These are phyloP conservation scores for Hystrix cristata DNA, from an alignment of 2,113 vertebrate species.

Conservation along the genomic window DNA sequence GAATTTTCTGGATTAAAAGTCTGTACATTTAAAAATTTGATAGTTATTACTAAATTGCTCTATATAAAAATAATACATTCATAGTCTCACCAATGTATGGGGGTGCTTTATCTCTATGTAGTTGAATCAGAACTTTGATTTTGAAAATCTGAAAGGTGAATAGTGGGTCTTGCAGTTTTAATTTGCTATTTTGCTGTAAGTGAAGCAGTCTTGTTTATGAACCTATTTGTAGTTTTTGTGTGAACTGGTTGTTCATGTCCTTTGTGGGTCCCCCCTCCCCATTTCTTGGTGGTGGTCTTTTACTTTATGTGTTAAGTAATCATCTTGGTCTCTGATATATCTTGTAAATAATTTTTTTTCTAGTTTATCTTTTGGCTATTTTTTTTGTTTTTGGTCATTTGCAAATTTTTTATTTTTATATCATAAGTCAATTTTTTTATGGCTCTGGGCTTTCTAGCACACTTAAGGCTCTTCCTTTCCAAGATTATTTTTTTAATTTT, in stretches of 20 bases:
- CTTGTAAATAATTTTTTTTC: not conserved
- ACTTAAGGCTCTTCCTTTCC: not conserved
- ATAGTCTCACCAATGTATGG: not conserved
- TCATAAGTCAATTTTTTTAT: not conserved
- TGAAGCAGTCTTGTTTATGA: not conserved
- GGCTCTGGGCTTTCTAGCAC: not conserved
- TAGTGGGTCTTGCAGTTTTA: not conserved
- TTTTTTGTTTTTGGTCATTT: not conserved
- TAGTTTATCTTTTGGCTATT: constrained; percentile 17
- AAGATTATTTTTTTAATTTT: constrained; percentile 52
- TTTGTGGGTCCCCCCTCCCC: not conserved
- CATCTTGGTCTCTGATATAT: not conserved
- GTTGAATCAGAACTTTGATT: not conserved
- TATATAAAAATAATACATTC: constrained; percentile 27
- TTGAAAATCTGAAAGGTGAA: constrained; percentile 37
- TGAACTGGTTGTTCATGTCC: not conserved
- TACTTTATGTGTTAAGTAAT: constrained; percentile 11
- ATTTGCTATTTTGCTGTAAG: constrained; percentile 27
- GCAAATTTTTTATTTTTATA: constrained; percentile 40
- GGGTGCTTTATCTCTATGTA: not conserved
- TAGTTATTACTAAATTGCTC: not conserved
- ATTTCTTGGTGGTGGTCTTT: constrained; percentile 3
- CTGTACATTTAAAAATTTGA: not conserved
- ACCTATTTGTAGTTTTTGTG: not conserved
- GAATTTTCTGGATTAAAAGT: not conserved